These are phyloP conservation scores for Umimayanthus chanpuru DNA, from an alignment of 92 coral and sea anemone species.

Conservation along the genomic window DNA sequence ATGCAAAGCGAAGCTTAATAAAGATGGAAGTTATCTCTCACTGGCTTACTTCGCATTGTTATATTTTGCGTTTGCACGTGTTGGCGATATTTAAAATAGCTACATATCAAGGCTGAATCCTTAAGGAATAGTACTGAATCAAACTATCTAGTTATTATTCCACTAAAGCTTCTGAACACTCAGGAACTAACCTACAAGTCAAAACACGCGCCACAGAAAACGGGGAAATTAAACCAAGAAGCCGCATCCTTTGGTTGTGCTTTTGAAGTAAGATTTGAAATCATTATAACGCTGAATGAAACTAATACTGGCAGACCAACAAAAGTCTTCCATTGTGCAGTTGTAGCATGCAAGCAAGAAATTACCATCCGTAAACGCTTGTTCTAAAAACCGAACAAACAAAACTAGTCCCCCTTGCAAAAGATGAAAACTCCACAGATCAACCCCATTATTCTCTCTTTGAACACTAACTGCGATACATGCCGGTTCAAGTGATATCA, in stretches of 20 bases:
- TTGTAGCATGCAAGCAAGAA: background rate
- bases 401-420: conserved; percentile 17
- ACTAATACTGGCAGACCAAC: background rate
- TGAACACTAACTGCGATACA: background rate
- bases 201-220: background rate
- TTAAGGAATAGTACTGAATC: background rate
- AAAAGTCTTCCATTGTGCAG: background rate
- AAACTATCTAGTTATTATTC: background rate
- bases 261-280: background rate
- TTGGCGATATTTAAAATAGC: background rate
- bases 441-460: too few relatives aligned
- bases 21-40: background rate
- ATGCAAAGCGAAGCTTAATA: background rate
- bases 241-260: background rate
- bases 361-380: background rate
- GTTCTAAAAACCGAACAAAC: conserved; percentile 1
- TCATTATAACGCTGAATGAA: background rate
- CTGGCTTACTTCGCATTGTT: background rate
- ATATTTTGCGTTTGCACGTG: background rate
- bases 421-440: background rate
- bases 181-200: background rate
- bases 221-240: background rate
- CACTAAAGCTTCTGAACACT: background rate
- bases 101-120: conserved; percentile 1
- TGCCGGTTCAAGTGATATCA: background rate